phyloP scores from a whole-genome alignment of 2,888 invertebrate genomes.

The Amphipyra berbera region DNA sequence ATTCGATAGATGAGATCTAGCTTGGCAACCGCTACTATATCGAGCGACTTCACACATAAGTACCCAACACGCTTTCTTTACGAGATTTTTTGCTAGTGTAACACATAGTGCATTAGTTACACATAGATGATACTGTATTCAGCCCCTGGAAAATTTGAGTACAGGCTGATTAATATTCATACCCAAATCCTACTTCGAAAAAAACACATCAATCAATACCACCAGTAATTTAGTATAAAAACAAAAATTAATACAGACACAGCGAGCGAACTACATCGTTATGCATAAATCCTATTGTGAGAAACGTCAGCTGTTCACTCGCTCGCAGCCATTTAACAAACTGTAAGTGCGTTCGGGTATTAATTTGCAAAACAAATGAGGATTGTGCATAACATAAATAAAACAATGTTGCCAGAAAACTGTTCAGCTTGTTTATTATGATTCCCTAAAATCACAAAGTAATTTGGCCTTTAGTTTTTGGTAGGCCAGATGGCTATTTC shows the following conservation, averaged over 20 bases:
- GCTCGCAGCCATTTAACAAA: slow-evolving; percentile 76
- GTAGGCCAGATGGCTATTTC: slow-evolving; percentile 22
- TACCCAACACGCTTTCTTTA: too few relatives aligned
- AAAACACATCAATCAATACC: slow-evolving; percentile 2
- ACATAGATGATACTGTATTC: too few relatives aligned
- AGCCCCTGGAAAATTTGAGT: too few relatives aligned
- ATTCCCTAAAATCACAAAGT: slow-evolving; percentile 59
- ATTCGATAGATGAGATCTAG: too few relatives aligned
- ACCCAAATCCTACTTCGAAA: background rate
- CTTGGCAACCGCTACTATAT: too few relatives aligned
- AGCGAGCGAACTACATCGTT: slow-evolving; percentile 56
- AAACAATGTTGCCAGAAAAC: slow-evolving; percentile 57
- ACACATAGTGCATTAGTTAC: too few relatives aligned
- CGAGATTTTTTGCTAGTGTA: too few relatives aligned
- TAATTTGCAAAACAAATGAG: slow-evolving; percentile 86
- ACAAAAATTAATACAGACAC: slow-evolving; percentile 45
- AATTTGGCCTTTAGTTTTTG: slow-evolving; percentile 31
- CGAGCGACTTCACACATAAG: too few relatives aligned
- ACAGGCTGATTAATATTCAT: background rate
- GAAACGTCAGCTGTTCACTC: slow-evolving; percentile 74
- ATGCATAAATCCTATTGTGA: slow-evolving; percentile 67
- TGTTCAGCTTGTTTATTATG: slow-evolving; percentile 47
- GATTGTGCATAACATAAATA: slow-evolving; percentile 64
- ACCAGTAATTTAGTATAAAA: slow-evolving; percentile 25
- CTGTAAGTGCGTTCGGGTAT: slow-evolving; percentile 79